Conservation (phyloP, 2,888 invertebrate species). For the Drosophila setosimentum region DNA sequence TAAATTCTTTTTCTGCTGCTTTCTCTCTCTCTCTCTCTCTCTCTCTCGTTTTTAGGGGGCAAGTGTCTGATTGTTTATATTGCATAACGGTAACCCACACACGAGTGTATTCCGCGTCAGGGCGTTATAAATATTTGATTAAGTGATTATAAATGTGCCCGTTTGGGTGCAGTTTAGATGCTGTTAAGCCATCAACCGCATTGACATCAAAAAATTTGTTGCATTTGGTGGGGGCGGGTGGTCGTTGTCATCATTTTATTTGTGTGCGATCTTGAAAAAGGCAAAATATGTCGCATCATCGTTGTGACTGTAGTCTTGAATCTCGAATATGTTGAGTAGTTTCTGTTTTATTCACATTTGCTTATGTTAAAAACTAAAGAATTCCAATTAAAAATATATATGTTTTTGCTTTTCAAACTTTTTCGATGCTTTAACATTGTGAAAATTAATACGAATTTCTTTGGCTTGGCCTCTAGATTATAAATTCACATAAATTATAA, state of each 20-base stretch:
- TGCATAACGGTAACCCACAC: conserved; percentile 59
- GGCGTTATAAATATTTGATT: conserved; percentile 64
- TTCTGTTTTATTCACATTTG: background rate
- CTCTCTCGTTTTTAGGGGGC: conserved; percentile 39
- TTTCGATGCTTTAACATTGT: background rate
- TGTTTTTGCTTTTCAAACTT: background rate
- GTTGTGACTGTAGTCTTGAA: background rate
- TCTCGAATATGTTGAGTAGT: background rate
- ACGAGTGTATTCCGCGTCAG: conserved; percentile 9
- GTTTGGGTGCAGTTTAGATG: conserved; percentile 28
- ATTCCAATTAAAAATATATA: background rate
- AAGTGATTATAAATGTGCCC: conserved; percentile 49
- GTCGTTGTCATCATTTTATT: conserved; percentile 22
- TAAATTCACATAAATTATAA: background rate
- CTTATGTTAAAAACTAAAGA: background rate
- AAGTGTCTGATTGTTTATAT: conserved; percentile 42
- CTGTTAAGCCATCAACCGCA: conserved; percentile 55
- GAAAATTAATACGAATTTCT: background rate
- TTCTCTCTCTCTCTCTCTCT: conserved; percentile 35
- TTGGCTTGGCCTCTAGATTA: background rate
- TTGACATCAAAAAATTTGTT: conserved; percentile 68
- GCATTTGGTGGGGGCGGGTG: conserved; percentile 21
- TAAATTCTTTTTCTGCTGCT: conserved; percentile 63
- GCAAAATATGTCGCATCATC: background rate
- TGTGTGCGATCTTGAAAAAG: conserved; percentile 43